phyloP scores from a whole-genome alignment of 2,113 vertebrate species.

The Amphilophus citrinellus region DNA sequence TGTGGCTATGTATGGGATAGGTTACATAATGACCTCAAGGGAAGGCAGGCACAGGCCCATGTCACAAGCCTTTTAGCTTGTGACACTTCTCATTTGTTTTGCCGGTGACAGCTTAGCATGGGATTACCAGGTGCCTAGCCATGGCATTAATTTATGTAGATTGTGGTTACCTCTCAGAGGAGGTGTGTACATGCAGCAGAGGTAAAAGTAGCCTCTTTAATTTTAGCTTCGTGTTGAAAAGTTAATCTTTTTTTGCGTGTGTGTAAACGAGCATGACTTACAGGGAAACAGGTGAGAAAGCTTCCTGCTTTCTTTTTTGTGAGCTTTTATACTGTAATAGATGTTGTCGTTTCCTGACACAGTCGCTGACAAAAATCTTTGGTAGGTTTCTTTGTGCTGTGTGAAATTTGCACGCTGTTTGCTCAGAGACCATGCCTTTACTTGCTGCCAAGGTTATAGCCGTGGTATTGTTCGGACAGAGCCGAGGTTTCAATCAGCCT shows the following conservation, averaged over 20 bases:
- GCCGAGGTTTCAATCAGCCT: conserved; percentile 65
- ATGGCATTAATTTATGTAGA: conserved; percentile 80
- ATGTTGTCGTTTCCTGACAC: not conserved
- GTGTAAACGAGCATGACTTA: conserved; percentile 2
- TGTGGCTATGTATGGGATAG: conserved; percentile 75
- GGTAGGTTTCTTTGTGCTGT: not conserved
- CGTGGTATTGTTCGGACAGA: conserved; percentile 26
- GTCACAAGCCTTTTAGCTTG: conserved; percentile 78
- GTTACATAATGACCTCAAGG: conserved; percentile 79
- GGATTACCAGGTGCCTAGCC: conserved; percentile 76
- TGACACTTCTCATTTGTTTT: conserved; percentile 80
- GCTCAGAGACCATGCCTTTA: conserved; percentile 12
- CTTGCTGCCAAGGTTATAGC: conserved; percentile 34
- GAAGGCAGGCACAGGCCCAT: conserved; percentile 65
- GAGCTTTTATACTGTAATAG: not conserved
- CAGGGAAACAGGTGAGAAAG: not conserved
- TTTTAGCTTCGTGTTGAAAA: conserved; percentile 18
- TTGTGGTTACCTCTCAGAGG: conserved; percentile 66
- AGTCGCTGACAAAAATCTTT: not conserved
- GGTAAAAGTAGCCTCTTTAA: conserved; percentile 10
- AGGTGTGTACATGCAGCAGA: conserved; percentile 29
- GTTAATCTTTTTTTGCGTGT: not conserved
- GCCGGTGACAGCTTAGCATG: conserved; percentile 73
- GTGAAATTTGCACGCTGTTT: conserved; percentile 23
- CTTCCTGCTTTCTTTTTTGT: not conserved